These are phyloP conservation scores for Peromyscus maniculatus DNA, from an alignment of 2,113 vertebrate species.

Conservation along the genomic window DNA sequence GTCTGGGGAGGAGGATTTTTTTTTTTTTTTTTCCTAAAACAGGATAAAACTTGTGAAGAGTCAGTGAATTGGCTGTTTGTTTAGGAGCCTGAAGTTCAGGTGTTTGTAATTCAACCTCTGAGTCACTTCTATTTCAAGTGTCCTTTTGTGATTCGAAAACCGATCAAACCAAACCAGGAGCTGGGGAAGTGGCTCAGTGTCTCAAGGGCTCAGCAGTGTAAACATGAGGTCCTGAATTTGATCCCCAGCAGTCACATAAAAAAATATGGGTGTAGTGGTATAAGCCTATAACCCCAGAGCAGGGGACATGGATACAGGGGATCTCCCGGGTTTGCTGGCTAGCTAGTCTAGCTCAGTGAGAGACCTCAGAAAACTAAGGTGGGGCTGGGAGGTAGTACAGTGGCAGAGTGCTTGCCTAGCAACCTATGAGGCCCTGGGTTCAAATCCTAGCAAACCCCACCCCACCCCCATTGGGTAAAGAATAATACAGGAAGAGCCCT, in stretches of 20 bases:
- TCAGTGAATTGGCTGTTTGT: neutral
- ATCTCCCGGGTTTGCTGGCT: neutral
- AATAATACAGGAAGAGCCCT: neutral
- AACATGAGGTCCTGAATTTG: neutral
- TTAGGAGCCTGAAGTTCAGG: neutral
- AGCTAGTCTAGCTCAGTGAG: neutral
- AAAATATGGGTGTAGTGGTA: neutral
- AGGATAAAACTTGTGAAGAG: neutral
- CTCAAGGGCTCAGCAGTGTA: neutral
- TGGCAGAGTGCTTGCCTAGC: neutral
- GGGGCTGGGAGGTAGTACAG: neutral
- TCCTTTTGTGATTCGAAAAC: slow-evolving; percentile 2
- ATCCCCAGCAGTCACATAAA: neutral
- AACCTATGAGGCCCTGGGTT: neutral
- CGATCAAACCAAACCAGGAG: neutral
- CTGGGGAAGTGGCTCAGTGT: neutral
- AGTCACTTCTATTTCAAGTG: neutral
- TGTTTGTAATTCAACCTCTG: slow-evolving; percentile 13
- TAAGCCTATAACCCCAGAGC: neutral
- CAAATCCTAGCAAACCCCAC: neutral
- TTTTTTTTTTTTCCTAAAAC: neutral
- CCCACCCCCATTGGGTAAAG: neutral
- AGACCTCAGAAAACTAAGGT: neutral
- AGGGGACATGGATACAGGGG: neutral
- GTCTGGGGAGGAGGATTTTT: neutral